Conservation (phyloP, 2,113 vertebrate species). For the Microcebus griseorufus region DNA sequence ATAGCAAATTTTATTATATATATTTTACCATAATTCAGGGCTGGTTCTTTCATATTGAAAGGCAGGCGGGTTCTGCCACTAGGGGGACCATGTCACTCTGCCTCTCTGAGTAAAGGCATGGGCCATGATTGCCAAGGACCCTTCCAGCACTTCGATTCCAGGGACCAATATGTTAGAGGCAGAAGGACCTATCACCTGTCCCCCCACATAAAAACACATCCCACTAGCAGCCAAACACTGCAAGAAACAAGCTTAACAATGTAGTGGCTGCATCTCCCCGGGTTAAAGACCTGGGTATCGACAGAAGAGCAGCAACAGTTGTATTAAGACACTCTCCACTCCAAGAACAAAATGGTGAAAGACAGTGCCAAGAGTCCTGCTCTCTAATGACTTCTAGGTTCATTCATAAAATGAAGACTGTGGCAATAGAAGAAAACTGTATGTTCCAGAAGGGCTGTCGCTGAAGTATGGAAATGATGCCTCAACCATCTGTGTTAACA, state of each 20-base stretch:
- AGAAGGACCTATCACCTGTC: background rate
- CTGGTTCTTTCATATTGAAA: background rate
- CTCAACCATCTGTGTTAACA: background rate
- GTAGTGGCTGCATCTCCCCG: background rate
- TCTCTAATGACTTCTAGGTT: background rate
- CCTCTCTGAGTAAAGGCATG: background rate
- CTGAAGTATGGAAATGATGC: background rate
- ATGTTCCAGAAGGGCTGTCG: background rate
- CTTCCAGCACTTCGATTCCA: background rate
- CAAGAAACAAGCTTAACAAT: background rate
- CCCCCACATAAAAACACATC: background rate
- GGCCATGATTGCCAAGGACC: background rate
- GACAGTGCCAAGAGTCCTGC: background rate
- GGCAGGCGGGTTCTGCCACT: background rate
- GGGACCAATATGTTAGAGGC: background rate
- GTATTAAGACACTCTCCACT: background rate
- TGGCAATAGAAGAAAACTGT: background rate
- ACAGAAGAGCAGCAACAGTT: background rate
- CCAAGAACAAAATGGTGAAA: slow-evolving; percentile 19
- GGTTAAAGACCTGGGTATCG: background rate
- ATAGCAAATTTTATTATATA: background rate
- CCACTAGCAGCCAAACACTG: background rate
- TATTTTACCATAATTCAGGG: background rate
- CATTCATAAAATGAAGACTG: slow-evolving; percentile 37
- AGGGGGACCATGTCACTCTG: background rate